Percentiles rank a stretch among this genome's conserved stretches.
These are phyloP conservation scores for Tarsius wallacei DNA, from an alignment of 2,797 vertebrate species.

Conservation along the genomic window DNA sequence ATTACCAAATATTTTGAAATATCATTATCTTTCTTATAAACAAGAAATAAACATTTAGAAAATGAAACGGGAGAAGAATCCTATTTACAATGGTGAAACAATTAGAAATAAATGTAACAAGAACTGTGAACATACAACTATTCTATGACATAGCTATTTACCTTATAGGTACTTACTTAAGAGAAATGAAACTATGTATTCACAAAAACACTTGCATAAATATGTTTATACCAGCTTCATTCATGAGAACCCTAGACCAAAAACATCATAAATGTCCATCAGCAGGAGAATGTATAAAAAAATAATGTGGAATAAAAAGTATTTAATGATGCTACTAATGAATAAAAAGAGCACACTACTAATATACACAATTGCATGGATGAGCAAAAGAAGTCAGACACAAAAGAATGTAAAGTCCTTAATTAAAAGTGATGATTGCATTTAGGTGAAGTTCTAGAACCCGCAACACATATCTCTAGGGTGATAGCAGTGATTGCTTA, in stretches of 20 bases:
- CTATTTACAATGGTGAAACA: not conserved
- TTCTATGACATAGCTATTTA: not conserved
- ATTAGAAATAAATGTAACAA: not conserved
- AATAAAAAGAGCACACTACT: not conserved
- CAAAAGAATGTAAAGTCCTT: not conserved
- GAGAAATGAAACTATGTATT: not conserved
- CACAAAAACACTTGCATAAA: not conserved
- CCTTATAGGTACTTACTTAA: not conserved
- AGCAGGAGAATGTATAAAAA: not conserved
- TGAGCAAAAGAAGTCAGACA: not conserved
- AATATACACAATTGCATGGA: not conserved
- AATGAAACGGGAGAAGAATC: not conserved
- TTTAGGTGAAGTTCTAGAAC: not conserved
- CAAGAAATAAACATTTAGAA: conserved; percentile 38
- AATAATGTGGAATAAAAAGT: not conserved
- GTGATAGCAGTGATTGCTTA: not conserved
- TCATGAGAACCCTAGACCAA: not conserved
- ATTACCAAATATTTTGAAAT: not conserved
- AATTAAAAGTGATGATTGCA: no score
- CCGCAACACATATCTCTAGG: no score
- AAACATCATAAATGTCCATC: not conserved
- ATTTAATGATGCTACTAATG: not conserved
- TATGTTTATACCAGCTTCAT: not conserved
- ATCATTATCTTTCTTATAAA: conserved; percentile 18
- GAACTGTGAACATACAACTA: not conserved